Percentiles rank a stretch among this genome's conserved stretches.
phyloP scores from a whole-genome alignment of 2,888 invertebrate species.

The Eutolmus rufibarbis region DNA sequence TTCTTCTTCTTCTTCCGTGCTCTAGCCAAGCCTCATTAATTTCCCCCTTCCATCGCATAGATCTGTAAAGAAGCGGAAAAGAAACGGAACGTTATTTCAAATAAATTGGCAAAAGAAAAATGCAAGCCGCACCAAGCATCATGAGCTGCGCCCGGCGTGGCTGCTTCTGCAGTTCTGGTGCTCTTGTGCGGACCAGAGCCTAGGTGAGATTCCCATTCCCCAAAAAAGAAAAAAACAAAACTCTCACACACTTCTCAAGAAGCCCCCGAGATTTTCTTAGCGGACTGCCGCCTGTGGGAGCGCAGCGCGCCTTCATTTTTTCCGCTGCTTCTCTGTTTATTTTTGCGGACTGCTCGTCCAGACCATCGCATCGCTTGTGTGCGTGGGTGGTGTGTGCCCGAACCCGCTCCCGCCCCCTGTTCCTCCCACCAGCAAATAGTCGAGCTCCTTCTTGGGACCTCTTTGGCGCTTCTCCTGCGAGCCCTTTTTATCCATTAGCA shows the following conservation, averaged over 20 bases:
- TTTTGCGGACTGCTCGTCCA: background rate
- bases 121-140: background rate
- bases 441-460: constrained; percentile 4
- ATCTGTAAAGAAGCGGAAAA: constrained; percentile 46
- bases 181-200: background rate
- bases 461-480: background rate
- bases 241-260: background rate
- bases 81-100: constrained; percentile 7
- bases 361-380: background rate
- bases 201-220: background rate
- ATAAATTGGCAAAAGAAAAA: background rate
- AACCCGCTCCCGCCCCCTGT: background rate
- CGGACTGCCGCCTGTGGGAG: background rate
- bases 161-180: background rate
- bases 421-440: background rate
- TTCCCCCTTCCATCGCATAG: constrained; percentile 50
- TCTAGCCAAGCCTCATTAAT: constrained; percentile 49
- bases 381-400: background rate
- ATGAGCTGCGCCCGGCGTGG: background rate
- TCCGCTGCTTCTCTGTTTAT: background rate
- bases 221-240: background rate
- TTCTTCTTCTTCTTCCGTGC: constrained; percentile 41
- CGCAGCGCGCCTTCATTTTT: background rate
- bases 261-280: background rate
- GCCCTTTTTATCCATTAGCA: constrained; percentile 41